phyloP scores from a whole-genome alignment of 2,888 invertebrate genomes.

The Lapara coniferarum region DNA sequence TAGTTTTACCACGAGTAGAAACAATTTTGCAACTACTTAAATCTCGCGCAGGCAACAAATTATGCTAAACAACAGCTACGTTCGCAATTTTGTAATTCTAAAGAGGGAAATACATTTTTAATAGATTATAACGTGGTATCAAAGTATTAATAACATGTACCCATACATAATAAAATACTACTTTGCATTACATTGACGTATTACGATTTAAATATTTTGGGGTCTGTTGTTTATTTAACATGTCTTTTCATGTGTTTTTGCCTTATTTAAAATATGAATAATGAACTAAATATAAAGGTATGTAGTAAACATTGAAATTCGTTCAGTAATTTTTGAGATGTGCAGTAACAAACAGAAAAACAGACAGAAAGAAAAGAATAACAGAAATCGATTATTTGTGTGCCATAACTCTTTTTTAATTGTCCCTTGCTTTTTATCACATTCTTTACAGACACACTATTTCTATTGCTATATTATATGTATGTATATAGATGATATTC shows the following conservation, averaged over 20 bases:
- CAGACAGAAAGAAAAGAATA: too few relatives aligned
- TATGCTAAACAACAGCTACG: slow-evolving; percentile 12
- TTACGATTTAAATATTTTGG: not conserved
- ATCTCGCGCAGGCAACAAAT: not conserved
- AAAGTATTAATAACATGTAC: slow-evolving; percentile 4
- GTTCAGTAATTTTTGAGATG: too few relatives aligned
- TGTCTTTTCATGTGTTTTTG: not conserved
- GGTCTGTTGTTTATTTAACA: not conserved
- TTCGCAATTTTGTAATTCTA: slow-evolving; percentile 17
- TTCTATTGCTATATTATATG: too few relatives aligned
- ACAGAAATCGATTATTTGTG: too few relatives aligned
- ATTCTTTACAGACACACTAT: too few relatives aligned
- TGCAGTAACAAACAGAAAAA: too few relatives aligned
- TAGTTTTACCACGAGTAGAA: not conserved
- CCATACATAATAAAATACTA: slow-evolving; percentile 6
- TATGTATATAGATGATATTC: too few relatives aligned
- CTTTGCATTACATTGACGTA: slow-evolving; percentile 18
- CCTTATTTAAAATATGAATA: not conserved
- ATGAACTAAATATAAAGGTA: too few relatives aligned
- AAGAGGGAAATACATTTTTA: slow-evolving; percentile 16
- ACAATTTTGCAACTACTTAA: not conserved
- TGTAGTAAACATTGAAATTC: too few relatives aligned
- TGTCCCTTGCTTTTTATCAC: too few relatives aligned
- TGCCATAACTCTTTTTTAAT: too few relatives aligned
- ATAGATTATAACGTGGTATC: slow-evolving; percentile 3